Percentiles rank a stretch among this genome's conserved stretches.
These are phyloP conservation scores for Mormyrus iriodes DNA, from an alignment of 2,113 vertebrate genomes.

Conservation along the genomic window DNA sequence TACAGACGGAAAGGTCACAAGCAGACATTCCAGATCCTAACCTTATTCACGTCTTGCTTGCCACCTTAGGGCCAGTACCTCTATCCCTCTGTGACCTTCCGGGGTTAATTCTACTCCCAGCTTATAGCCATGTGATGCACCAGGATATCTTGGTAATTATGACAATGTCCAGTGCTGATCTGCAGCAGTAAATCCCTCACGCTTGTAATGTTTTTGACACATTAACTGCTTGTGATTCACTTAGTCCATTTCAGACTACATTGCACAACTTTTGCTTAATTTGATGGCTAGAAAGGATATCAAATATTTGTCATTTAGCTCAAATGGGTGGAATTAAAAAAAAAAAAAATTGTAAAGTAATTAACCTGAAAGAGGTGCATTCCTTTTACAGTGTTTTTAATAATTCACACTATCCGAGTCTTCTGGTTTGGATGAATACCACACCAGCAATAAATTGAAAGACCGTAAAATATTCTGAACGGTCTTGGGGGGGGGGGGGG, in stretches of 20 bases:
- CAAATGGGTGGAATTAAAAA: background rate
- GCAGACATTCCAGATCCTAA: background rate
- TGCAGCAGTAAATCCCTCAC: background rate
- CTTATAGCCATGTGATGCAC: background rate
- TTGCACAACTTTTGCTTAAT: background rate
- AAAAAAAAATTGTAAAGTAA: background rate
- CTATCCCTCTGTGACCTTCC: background rate
- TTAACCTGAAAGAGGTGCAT: background rate
- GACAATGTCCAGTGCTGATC: background rate
- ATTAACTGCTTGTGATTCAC: background rate
- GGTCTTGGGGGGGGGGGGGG: background rate
- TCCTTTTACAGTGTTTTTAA: background rate
- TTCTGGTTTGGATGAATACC: background rate
- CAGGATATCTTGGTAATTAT: background rate
- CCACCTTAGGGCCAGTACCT: background rate
- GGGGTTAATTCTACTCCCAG: background rate
- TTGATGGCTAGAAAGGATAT: background rate
- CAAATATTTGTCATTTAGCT: background rate
- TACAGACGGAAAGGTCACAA: background rate
- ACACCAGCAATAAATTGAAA: background rate
- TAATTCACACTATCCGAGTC: background rate
- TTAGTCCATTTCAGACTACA: background rate
- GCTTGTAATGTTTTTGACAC: background rate
- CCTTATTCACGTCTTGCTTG: background rate
- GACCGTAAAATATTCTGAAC: background rate